These are phyloP conservation scores for Porites lutea DNA, from an alignment of 64 coral and sea anemone species.

Conservation along the genomic window DNA sequence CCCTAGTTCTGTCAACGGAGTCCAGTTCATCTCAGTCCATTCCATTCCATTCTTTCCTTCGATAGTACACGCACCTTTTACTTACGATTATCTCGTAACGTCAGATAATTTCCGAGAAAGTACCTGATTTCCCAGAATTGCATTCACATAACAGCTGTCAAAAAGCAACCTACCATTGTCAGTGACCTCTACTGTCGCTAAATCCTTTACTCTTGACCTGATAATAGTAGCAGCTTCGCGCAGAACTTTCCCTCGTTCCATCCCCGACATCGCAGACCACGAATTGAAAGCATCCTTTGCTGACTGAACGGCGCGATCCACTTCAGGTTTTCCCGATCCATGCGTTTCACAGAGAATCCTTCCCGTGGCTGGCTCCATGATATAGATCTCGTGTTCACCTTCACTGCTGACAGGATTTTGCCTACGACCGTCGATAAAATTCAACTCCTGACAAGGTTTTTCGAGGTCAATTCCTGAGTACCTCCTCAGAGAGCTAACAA, in stretches of 20 bases:
- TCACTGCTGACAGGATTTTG: conserved; percentile 76
- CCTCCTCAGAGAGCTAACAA: not conserved
- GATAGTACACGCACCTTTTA: no score
- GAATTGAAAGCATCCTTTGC: conserved; percentile 74
- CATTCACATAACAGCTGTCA: not conserved
- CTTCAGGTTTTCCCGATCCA: conserved; percentile 85
- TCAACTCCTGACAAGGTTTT: conserved; percentile 65
- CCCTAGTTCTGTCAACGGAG: no score
- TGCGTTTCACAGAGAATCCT: conserved; percentile 80
- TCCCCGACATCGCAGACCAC: conserved; percentile 86
- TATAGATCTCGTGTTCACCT: conserved; percentile 50
- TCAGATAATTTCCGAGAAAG: not conserved
- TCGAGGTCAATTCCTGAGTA: not conserved
- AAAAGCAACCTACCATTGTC: conserved; percentile 71
- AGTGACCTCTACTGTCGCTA: conserved; percentile 76
- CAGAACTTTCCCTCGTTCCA: conserved; percentile 78
- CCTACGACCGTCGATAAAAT: conserved; percentile 79
- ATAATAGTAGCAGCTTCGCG: conserved; percentile 75
- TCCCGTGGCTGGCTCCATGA: conserved; percentile 83
- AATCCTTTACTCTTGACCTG: conserved; percentile 65
- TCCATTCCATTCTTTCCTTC: no score
- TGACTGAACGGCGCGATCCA: conserved; percentile 78
- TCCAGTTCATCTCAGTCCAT: no score
- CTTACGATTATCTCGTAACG: no score
- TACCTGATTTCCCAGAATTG: not conserved